phyloP scores from a whole-genome alignment of 1,140 invertebrate genomes.

The Drosophila miranda region DNA sequence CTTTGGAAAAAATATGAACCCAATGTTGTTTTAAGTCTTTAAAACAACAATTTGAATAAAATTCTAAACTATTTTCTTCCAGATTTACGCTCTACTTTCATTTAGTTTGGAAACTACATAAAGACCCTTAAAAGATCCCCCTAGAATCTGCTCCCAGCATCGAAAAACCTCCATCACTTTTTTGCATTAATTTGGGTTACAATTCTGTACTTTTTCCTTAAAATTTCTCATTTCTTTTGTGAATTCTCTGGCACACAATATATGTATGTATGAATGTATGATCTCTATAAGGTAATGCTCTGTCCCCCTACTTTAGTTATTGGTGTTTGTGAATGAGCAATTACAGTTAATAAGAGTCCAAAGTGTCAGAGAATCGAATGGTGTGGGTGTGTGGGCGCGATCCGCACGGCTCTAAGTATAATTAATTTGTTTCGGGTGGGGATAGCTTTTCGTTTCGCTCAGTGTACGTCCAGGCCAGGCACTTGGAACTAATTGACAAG shows the following conservation, averaged over 20 bases:
- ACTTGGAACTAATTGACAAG: conserved; percentile 80
- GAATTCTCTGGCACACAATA: neutral
- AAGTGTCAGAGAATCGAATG: conserved; percentile 44
- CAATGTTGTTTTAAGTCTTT: too few relatives aligned
- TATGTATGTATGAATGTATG: neutral
- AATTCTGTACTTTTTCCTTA: neutral
- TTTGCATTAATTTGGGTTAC: neutral
- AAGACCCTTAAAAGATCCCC: too few relatives aligned
- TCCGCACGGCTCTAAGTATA: conserved; percentile 52
- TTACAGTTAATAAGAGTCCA: conserved; percentile 64
- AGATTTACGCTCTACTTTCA: too few relatives aligned
- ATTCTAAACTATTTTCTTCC: too few relatives aligned
- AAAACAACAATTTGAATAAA: too few relatives aligned
- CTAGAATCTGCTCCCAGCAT: too few relatives aligned
- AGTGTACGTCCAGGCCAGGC: conserved; percentile 56
- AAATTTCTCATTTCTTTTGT: conserved; percentile 7
- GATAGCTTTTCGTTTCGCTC: conserved; percentile 54
- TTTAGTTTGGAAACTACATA: too few relatives aligned
- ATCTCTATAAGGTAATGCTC: conserved; percentile 23
- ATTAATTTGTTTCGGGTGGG: conserved; percentile 63
- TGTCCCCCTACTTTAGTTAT: neutral
- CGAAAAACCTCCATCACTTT: neutral
- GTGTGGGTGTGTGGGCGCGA: conserved; percentile 25
- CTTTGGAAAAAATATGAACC: too few relatives aligned
- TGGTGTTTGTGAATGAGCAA: conserved; percentile 58